Percentiles rank a stretch among this genome's conserved stretches.
Conservation (phyloP, 2,888 invertebrate genomes). For the Eupeodes latifasciatus region DNA sequence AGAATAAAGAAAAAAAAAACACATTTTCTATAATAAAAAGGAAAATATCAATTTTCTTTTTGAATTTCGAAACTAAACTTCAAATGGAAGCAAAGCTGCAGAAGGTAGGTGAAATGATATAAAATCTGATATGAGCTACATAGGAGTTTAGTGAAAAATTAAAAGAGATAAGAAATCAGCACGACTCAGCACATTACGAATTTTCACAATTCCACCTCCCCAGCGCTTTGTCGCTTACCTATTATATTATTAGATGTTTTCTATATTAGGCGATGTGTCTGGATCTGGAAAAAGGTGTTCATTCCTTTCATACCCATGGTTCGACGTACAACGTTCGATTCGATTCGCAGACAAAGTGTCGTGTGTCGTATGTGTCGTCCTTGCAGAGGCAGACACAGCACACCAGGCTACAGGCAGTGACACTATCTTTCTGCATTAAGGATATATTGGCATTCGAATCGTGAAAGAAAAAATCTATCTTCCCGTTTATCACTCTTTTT, state of each 20-base stretch:
- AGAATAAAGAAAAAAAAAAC: slow-evolving; percentile 3
- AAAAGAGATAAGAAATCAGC: slow-evolving; percentile 68
- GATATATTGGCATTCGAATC: slow-evolving; percentile 29
- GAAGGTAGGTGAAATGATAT: background rate
- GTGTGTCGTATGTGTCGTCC: background rate
- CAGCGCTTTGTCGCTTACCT: no score
- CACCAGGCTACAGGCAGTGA: background rate
- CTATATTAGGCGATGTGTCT: slow-evolving; percentile 19
- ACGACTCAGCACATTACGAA: slow-evolving; percentile 60
- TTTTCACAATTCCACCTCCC: background rate
- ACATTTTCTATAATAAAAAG: slow-evolving; percentile 35
- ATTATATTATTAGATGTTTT: background rate
- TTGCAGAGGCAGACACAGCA: background rate
- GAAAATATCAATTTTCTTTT: slow-evolving; percentile 56
- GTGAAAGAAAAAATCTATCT: slow-evolving; percentile 34
- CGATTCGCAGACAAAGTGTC: slow-evolving; percentile 4
- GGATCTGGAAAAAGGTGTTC: slow-evolving; percentile 39
- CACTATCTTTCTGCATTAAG: slow-evolving; percentile 28
- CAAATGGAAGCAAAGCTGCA: background rate
- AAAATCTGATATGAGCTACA: slow-evolving; percentile 29
- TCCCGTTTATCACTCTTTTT: background rate
- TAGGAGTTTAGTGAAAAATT: slow-evolving; percentile 62
- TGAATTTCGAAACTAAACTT: background rate
- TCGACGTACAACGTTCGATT: background rate
- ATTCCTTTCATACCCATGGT: background rate